A percentile compares a stretch with the other conserved stretches of the same genome.
Conservation (phyloP, 2,113 vertebrate genomes). For the Micronycteris hirsuta region DNA sequence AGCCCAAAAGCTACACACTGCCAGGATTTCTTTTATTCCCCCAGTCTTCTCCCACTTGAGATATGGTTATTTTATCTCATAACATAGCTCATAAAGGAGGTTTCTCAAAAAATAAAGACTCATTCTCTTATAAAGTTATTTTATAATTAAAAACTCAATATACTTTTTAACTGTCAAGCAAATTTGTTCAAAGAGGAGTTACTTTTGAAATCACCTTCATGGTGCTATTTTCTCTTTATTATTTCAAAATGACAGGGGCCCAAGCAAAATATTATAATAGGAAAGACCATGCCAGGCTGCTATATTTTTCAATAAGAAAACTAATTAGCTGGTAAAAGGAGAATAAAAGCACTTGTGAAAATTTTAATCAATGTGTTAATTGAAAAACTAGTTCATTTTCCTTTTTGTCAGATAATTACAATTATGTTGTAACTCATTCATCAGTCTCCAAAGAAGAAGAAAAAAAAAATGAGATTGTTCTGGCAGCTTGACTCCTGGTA, state of each 20-base stretch:
- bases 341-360: slow-evolving; percentile 23
- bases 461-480: background rate
- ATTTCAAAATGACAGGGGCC: background rate
- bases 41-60: background rate
- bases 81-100: background rate
- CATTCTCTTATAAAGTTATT: background rate
- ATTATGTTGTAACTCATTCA: background rate
- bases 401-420: background rate
- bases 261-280: background rate
- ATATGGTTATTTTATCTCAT: background rate
- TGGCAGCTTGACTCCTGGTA: background rate
- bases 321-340: slow-evolving; percentile 20
- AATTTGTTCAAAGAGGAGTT: background rate
- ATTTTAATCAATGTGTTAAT: slow-evolving; percentile 54
- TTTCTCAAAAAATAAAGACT: background rate
- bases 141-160: background rate
- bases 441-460: background rate
- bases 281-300: background rate
- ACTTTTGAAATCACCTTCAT: background rate
- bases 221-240: background rate
- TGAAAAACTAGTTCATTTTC: slow-evolving; percentile 24
- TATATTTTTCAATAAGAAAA: background rate
- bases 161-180: background rate
- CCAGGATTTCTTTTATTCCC: background rate
- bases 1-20: background rate